These are phyloP conservation scores for Macrochelys suwanniensis DNA, from an alignment of 2,797 vertebrate species.

Conservation along the genomic window DNA sequence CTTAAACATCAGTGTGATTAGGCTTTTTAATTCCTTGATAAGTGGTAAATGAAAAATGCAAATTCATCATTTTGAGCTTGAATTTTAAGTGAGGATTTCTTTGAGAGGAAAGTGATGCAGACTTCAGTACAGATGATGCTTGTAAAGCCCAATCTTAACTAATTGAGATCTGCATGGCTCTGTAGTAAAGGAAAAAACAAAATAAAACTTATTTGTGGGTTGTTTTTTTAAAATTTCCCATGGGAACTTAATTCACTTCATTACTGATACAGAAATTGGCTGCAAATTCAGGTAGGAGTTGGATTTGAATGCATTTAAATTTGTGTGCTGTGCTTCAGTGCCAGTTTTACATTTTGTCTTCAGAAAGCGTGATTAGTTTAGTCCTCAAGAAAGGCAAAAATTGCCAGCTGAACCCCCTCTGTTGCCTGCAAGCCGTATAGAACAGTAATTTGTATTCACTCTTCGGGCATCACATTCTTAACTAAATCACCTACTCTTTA, in stretches of 20 bases:
- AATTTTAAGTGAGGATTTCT: background rate
- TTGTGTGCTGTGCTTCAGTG: background rate
- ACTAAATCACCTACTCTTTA: background rate
- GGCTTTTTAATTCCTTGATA: background rate
- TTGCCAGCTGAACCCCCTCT: background rate
- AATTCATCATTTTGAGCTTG: background rate
- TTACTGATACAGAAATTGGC: accelerated
- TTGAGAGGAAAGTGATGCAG: background rate
- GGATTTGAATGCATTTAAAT: accelerated
- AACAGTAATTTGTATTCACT: background rate
- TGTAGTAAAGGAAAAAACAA: background rate
- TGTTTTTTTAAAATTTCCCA: background rate
- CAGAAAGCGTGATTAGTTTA: background rate
- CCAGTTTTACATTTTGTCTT: background rate
- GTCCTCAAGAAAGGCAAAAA: background rate
- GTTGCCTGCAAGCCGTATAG: background rate
- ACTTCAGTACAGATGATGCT: background rate
- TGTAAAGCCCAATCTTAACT: background rate
- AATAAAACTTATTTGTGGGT: accelerated
- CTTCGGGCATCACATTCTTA: background rate
- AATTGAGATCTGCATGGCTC: background rate
- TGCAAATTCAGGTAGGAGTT: background rate
- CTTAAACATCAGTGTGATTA: background rate
- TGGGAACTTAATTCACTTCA: background rate
- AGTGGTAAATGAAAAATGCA: background rate